Evolutionary conservation across 2,888 invertebrate species (phyloP).

Genomic region (Pasiphila rectangulata): DNA sequence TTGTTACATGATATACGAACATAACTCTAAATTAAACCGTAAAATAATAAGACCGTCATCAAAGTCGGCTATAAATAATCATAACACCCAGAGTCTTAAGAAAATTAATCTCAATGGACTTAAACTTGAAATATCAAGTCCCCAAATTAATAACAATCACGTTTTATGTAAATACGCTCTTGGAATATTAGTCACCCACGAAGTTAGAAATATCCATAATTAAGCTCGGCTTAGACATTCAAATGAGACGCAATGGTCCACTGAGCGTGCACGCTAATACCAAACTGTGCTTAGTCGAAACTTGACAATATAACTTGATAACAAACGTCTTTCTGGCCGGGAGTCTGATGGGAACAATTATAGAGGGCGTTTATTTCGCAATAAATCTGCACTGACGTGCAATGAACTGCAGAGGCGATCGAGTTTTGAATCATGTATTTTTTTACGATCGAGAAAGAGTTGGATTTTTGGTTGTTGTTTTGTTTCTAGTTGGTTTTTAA

Average conservation of each 20-base stretch:
- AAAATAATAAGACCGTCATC: neutral
- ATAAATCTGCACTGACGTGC: slow-evolving; percentile 8
- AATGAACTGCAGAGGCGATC: slow-evolving; percentile 7
- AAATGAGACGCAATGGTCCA: slow-evolving; percentile 34
- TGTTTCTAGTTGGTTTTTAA: neutral
- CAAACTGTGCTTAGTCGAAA: slow-evolving; percentile 38
- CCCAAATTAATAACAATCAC: slow-evolving; percentile 31
- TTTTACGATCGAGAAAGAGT: neutral
- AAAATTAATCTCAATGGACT: slow-evolving; percentile 18
- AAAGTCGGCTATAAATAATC: neutral
- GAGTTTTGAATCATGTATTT: neutral
- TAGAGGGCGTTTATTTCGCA: slow-evolving; percentile 44
- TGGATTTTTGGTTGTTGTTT: neutral
- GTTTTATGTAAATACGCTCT: slow-evolving; percentile 34
- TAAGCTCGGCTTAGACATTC: slow-evolving; percentile 36
- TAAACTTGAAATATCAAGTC: slow-evolving; percentile 9
- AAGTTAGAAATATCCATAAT: slow-evolving; percentile 36
- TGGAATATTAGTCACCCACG: slow-evolving; percentile 31
- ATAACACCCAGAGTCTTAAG: neutral
- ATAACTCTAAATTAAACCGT: neutral
- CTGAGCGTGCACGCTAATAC: slow-evolving; percentile 35
- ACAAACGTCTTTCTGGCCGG: slow-evolving; percentile 38
- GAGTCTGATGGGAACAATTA: slow-evolving; percentile 57
- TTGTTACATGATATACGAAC: no score
- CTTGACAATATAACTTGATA: slow-evolving; percentile 40